Conservation (phyloP, 1,140 invertebrate genomes). For the Aphis craccivora region DNA sequence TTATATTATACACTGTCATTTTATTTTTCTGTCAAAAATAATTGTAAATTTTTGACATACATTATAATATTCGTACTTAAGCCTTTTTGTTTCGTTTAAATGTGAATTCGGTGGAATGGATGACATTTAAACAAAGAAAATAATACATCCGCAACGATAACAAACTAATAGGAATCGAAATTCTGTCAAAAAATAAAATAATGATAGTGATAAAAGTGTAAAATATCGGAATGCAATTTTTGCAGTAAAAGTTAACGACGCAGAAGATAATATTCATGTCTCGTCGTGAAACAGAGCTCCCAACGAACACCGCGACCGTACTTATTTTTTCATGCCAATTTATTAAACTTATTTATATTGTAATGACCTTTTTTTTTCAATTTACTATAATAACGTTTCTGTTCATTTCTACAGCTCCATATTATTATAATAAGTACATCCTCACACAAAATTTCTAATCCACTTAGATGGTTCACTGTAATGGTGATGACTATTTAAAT, state of each 20-base stretch:
- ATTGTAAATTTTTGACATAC: background rate
- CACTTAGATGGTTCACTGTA: no score
- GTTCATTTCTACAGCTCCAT: background rate
- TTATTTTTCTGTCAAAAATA: background rate
- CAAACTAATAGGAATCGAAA: background rate
- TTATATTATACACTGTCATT: background rate
- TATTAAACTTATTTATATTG: background rate
- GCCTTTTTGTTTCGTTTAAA: background rate
- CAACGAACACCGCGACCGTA: background rate
- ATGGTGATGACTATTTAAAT: no score
- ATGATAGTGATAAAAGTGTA: background rate
- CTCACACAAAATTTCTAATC: background rate
- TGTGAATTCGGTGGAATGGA: background rate
- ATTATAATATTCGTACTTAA: background rate
- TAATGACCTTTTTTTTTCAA: background rate
- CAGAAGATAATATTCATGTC: background rate
- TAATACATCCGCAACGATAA: background rate
- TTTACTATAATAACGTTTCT: background rate
- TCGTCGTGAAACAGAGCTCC: background rate
- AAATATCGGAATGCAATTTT: background rate
- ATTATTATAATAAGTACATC: background rate
- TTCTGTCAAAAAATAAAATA: background rate
- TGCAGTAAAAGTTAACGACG: background rate
- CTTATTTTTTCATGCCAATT: background rate
- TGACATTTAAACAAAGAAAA: background rate